A percentile compares a stretch with the other conserved stretches of the same genome.
Conservation (phyloP, 2,888 invertebrate genomes). For the Phrixothrix hirtus region DNA sequence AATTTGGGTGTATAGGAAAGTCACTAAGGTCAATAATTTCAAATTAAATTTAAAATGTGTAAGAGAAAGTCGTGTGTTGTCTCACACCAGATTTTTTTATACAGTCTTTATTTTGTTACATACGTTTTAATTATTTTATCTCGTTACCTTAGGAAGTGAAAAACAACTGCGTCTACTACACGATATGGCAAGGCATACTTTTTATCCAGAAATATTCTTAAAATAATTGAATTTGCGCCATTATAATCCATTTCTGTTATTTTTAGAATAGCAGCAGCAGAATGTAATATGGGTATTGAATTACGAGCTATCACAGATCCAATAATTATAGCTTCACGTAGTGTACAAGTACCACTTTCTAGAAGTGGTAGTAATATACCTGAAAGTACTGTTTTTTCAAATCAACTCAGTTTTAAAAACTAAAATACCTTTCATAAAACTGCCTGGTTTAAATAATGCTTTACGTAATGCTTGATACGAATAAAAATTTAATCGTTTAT, state of each 20-base stretch:
- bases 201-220: slow-evolving; percentile 93
- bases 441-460: slow-evolving; percentile 94
- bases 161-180: slow-evolving; percentile 92
- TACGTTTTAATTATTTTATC: background rate
- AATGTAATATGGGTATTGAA: slow-evolving; percentile 93
- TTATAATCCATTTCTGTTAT: slow-evolving; percentile 98
- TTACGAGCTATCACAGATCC: slow-evolving; percentile 89
- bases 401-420: background rate
- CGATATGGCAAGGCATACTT: slow-evolving; percentile 96
- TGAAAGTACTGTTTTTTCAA: too few species aligned
- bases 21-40: too few species aligned
- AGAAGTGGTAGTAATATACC: slow-evolving; percentile 71
- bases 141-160: slow-evolving; percentile 85
- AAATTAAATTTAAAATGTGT: too few species aligned
- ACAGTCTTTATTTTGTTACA: too few species aligned
- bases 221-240: slow-evolving; percentile 93
- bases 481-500: slow-evolving; percentile 94
- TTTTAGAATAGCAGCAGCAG: slow-evolving; percentile 91
- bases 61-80: too few species aligned
- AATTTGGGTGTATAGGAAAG: too few species aligned
- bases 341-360: slow-evolving; percentile 89
- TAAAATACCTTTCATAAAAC: slow-evolving; percentile 86
- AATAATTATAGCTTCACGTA: slow-evolving; percentile 94
- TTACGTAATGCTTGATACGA: slow-evolving; percentile 92
- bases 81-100: too few species aligned